Conservation (phyloP, 2,113 vertebrate genomes). For the Eretmochelys imbricata region DNA sequence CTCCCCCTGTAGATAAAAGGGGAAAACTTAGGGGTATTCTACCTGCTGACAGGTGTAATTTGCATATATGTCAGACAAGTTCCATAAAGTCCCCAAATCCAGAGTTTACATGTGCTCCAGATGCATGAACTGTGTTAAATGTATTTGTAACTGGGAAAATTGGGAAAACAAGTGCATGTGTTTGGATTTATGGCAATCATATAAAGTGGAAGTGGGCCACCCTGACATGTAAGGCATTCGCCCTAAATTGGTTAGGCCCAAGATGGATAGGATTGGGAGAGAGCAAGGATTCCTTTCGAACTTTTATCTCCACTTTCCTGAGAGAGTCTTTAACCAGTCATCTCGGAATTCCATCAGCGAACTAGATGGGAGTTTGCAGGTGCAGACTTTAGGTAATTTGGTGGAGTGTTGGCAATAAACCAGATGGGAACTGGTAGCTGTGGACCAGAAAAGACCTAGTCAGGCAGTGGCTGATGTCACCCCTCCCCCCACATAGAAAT, state of each 20-base stretch:
- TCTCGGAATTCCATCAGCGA: neutral
- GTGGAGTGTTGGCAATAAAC: neutral
- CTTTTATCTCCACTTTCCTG: neutral
- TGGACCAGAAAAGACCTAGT: neutral
- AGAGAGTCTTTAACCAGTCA: neutral
- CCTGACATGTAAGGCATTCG: neutral
- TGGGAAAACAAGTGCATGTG: neutral
- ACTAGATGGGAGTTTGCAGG: neutral
- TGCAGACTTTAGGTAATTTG: neutral
- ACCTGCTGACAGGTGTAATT: neutral
- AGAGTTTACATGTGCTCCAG: neutral
- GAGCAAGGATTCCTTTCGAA: neutral
- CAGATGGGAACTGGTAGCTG: neutral
- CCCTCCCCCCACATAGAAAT: neutral
- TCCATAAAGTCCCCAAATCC: neutral
- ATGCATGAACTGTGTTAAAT: neutral
- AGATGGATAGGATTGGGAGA: neutral
- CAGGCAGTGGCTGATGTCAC: neutral
- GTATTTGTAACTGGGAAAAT: neutral
- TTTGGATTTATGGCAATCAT: neutral
- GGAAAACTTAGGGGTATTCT: neutral
- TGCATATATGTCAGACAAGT: neutral
- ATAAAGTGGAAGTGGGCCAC: neutral
- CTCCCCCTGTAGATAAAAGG: neutral
- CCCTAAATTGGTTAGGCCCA: neutral